phyloP scores from a whole-genome alignment of 1,140 invertebrate genomes.

The Linepithema humile region DNA sequence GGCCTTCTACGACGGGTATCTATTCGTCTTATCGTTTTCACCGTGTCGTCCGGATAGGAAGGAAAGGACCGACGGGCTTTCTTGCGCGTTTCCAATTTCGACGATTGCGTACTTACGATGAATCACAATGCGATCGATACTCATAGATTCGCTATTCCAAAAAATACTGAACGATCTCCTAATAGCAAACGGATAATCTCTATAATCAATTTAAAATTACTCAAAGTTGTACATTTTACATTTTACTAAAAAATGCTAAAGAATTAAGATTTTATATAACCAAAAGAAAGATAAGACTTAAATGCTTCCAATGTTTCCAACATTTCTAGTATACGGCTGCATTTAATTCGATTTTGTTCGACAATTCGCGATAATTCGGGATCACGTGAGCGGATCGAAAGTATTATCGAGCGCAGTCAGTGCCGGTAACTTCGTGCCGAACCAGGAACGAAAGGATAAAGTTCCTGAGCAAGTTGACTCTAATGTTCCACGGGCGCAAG shows the following conservation, averaged over 20 bases:
- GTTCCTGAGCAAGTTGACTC: slow-evolving; percentile 63
- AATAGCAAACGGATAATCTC: neutral
- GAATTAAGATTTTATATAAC: neutral
- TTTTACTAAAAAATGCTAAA: neutral
- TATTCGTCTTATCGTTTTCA: slow-evolving; percentile 41
- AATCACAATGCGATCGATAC: slow-evolving; percentile 42
- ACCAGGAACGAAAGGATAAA: slow-evolving; percentile 44
- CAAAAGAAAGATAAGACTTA: neutral
- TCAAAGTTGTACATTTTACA: neutral
- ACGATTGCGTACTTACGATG: slow-evolving; percentile 63
- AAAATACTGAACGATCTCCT: neutral
- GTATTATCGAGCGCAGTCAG: slow-evolving; percentile 43
- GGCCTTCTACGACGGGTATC: slow-evolving; percentile 23
- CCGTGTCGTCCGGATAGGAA: neutral
- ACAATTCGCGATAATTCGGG: slow-evolving; percentile 26
- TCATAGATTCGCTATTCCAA: neutral
- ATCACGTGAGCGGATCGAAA: slow-evolving; percentile 23
- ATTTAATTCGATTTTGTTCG: neutral
- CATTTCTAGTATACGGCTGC: neutral
- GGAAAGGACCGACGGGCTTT: neutral
- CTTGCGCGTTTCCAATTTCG: slow-evolving; percentile 58
- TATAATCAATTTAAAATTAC: neutral
- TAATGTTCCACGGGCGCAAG: slow-evolving; percentile 53
- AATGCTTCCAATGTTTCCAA: neutral
- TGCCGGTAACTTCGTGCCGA: slow-evolving; percentile 9